Evolutionary conservation across 2,888 invertebrate species (phyloP), one percentile per base, ranked within the genome.

Genomic region (Theristus sp.): DNA sequence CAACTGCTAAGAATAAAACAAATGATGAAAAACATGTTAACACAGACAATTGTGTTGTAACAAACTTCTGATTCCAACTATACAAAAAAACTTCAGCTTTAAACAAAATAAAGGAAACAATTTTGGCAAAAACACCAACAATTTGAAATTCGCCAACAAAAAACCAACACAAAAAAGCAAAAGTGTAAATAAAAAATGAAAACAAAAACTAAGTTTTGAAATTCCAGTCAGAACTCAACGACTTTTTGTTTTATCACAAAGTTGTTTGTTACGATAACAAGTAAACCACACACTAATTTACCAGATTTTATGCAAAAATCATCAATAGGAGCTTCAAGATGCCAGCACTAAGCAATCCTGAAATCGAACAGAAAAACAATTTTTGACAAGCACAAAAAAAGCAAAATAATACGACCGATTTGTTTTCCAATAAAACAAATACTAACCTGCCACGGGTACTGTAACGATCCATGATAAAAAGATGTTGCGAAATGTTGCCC

Each of bases 381-480:
- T 38, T 38, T 38, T 38, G 17, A 38, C 17, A 13, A 13, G 38
- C 10, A 38, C 6, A 38, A 38, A 38, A 38, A 13, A 38, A 6
- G 17, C 17, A 38, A 38, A 38, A 17, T 38, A 13, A 38, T 38
- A 38, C 10, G 38, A 38, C 6, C 6, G 38, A 38, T 13, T 38
- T 38, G 6, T 57, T 64, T 75, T 30, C 62, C 74, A 30, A 61
- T n/a, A n/a, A n/a, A n/a, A n/a, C n/a, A 25, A 6, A 25, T 38
- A 54, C 54, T 6, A 2, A 58, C 69, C 70, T 25, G 71, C 68
- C 53, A 87, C 84, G 3, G 98, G 98, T 62, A 98, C 85, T 0
- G 98, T 98, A 65, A 96, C 86, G 68, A 93, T 82, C 98, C 98
- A 98, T 61, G 96, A 94, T 68, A 89, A 86, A 65, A 91, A 86